phyloP scores from a whole-genome alignment of 2,797 vertebrate species.

The Austrolebias charrua region DNA sequence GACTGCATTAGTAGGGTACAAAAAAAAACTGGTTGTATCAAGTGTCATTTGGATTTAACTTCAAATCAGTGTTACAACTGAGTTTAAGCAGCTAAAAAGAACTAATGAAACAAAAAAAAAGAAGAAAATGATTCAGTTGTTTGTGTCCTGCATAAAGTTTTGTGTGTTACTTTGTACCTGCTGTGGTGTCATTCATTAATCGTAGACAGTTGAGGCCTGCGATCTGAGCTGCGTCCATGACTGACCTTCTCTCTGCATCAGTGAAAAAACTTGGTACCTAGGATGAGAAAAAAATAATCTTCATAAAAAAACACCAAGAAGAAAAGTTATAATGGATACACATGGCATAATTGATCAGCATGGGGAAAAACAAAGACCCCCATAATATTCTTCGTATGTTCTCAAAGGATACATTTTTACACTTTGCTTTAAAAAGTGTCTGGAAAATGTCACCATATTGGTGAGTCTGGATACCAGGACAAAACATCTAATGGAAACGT shows the following conservation, averaged over 20 bases:
- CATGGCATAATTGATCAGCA: background rate
- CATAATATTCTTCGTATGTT: background rate
- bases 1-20: background rate
- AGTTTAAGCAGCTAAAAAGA: background rate
- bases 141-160: background rate
- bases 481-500: conserved; percentile 52
- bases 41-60: background rate
- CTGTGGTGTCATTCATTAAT: conserved; percentile 95
- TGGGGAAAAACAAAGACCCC: background rate
- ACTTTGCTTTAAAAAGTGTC: conserved; percentile 27
- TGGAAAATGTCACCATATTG: conserved; percentile 32
- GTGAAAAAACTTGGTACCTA: conserved; percentile 95
- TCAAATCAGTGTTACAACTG: background rate
- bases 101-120: no score
- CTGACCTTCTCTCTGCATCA: conserved; percentile 91
- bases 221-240: conserved; percentile 94
- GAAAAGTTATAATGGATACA: no score
- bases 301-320: background rate
- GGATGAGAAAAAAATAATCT: background rate
- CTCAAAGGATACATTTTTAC: conserved; percentile 8
- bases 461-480: conserved; percentile 41
- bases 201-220: conserved; percentile 94
- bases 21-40: background rate
- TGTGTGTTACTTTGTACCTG: conserved; percentile 77
- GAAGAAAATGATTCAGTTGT: background rate